Evolutionary conservation across 2,797 vertebrate genomes (phyloP), one percentile per base, ranked within the genome.

Genomic region (Hybognathus amarus): DNA sequence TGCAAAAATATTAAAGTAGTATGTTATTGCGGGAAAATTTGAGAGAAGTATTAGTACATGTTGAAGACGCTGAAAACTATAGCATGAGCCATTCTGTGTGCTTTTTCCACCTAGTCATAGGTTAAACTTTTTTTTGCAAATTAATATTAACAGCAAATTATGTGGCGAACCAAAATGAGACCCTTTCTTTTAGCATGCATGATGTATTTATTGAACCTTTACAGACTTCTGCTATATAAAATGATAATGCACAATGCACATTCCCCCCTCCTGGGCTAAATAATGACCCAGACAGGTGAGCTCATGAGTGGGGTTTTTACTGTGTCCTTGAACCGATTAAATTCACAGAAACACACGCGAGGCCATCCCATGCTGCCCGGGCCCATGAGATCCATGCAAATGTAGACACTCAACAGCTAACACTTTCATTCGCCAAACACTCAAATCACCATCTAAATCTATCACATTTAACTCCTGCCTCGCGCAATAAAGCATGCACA

Each of bases 331-430:
- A 64, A 24, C 24, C 33, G 68, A 7, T 7, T n/a, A 59, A 24
- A 77, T 59, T 18, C 5, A 52, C 8, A 36, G 61, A 75, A 80
- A 76, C 45, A 54, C 63, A 69, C 38, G 18, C 12, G 22, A 76
- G 63, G 81, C 73, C 50, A 45, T 3, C 47, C 24, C 61, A 68
- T 76, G 73, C 50, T 77, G 52, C 63, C 45, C 30, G 77, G 73
- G 73, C 73, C 73, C 73, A 30, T 33, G 18, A 75, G 50, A 59
- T 30, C 64, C 22, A 45, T 68, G 50, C 80, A 76, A n/a, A 30
- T 75, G 54, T 42, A 74, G 15, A 70, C 6, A 45, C 50, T 63
- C 15, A 76, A 15, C 33, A n/a, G 45, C 63, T 40, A 76, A 56
- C 63, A 76, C 47, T 82, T 76, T 54, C 22, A 30, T 50, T 66